Evolutionary conservation across 2,113 vertebrate species (phyloP).

Genomic region (Reinhardtius hippoglossoides): DNA sequence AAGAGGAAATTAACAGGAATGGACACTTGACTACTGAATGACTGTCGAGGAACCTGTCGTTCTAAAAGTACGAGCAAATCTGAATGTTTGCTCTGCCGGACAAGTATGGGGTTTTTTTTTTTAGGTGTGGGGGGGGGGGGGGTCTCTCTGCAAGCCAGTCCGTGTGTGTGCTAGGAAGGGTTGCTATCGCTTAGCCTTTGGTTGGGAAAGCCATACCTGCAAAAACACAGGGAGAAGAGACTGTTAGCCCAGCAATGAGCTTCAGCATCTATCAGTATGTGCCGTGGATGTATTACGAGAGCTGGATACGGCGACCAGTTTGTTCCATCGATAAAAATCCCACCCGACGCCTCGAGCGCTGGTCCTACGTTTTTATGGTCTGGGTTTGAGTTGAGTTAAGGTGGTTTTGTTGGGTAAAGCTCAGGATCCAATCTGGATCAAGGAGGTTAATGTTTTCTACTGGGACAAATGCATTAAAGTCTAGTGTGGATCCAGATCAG

Average conservation of each 20-base stretch:
- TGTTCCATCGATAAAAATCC: neutral
- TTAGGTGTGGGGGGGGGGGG: neutral
- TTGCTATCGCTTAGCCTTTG: constrained; percentile 93
- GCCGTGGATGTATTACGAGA: constrained; percentile 71
- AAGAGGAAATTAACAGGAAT: constrained; percentile 72
- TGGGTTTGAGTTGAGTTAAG: neutral
- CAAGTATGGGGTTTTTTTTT: constrained; percentile 29
- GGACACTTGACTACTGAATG: constrained; percentile 73
- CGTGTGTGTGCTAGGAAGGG: constrained; percentile 71
- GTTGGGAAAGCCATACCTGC: constrained; percentile 99
- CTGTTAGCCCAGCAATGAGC: constrained; percentile 88
- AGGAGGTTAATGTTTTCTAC: neutral
- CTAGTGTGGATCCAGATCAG: too few relatives aligned
- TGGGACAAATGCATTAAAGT: too few relatives aligned
- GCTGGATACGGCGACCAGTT: constrained; percentile 59
- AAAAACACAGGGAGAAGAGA: constrained; percentile 96
- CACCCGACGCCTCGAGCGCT: neutral
- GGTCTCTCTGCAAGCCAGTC: constrained; percentile 78
- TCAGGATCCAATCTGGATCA: neutral
- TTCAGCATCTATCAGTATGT: constrained; percentile 28
- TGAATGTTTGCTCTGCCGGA: constrained; percentile 65
- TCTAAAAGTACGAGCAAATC: constrained; percentile 67
- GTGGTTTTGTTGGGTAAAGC: neutral
- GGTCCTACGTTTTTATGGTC: neutral
- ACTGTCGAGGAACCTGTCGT: constrained; percentile 69